Conservation (phyloP, 2,797 vertebrate species). For the Melanotaenia boesemani region DNA sequence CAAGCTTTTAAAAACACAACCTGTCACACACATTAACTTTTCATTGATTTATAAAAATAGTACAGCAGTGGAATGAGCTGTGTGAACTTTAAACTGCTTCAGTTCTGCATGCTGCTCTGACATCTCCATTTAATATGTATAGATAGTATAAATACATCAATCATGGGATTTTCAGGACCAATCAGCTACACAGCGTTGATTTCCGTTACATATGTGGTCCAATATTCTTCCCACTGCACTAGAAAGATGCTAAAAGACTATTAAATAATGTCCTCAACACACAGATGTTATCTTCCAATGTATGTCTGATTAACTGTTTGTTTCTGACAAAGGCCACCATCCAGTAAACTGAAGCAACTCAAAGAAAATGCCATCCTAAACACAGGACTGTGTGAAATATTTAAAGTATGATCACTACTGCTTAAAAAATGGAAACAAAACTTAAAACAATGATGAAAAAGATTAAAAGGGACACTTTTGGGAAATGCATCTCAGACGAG, state of each 20-base stretch:
- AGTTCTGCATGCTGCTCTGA: neutral
- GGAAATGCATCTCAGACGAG: conserved; percentile 4
- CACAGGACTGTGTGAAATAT: conserved; percentile 8
- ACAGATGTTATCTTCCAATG: neutral
- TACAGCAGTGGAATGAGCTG: neutral
- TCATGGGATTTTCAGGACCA: neutral
- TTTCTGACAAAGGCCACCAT: neutral
- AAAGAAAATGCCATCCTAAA: conserved; percentile 10
- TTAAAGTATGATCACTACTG: neutral
- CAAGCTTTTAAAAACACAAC: conserved; percentile 6
- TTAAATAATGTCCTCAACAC: neutral
- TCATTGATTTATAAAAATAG: conserved; percentile 4
- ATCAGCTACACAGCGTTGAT: neutral
- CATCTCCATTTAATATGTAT: neutral
- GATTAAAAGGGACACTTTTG: neutral
- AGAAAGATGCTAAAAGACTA: no score
- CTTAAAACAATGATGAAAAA: neutral
- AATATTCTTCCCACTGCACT: neutral
- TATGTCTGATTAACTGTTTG: neutral
- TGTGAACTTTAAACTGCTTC: conserved; percentile 1
- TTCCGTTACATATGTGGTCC: neutral
- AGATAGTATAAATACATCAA: neutral
- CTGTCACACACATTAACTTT: conserved; percentile 5
- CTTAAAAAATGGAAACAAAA: neutral
- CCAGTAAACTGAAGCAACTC: conserved; percentile 11